Percentiles rank a stretch among this genome's conserved stretches.
Conservation (phyloP, 2,888 invertebrate genomes). For the Vannuccia rotundouncinata region DNA sequence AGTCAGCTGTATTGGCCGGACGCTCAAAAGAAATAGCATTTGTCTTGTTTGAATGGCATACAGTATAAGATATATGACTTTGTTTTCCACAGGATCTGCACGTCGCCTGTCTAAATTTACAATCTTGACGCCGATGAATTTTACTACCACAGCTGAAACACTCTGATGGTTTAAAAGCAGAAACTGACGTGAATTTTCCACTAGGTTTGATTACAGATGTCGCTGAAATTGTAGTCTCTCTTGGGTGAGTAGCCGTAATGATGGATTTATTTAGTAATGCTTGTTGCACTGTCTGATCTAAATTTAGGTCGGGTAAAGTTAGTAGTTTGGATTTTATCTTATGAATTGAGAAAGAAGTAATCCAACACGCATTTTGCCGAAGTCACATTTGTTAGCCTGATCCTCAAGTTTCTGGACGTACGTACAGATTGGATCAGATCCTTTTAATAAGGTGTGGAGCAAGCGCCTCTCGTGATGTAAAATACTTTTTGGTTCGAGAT, state of each 20-base stretch:
- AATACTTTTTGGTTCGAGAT: no score
- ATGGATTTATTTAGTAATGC: conserved; percentile 18
- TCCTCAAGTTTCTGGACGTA: no score
- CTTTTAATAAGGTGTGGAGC: no score
- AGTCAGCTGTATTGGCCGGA: neutral
- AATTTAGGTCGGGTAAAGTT: neutral
- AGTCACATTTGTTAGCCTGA: no score
- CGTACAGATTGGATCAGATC: no score
- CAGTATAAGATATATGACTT: neutral
- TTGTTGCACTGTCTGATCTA: neutral
- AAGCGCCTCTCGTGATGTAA: no score
- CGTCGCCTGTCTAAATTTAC: conserved; percentile 5
- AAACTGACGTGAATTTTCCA: neutral
- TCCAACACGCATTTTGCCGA: no score
- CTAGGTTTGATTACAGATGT: neutral
- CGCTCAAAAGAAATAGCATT: conserved; percentile 22
- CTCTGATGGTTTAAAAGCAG: neutral
- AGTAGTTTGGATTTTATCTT: conserved; percentile 11
- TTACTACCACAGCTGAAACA: conserved; percentile 15
- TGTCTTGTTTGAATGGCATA: conserved; percentile 12
- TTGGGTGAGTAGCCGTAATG: neutral
- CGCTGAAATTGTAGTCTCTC: conserved; percentile 24
- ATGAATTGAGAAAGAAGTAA: no score
- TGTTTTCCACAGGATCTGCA: conserved; percentile 15
- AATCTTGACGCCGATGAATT: neutral